A percentile compares a stretch with the other conserved stretches of the same genome.
Conservation (phyloP, 1,140 invertebrate genomes). For the Dendrolimus kikuchii region DNA sequence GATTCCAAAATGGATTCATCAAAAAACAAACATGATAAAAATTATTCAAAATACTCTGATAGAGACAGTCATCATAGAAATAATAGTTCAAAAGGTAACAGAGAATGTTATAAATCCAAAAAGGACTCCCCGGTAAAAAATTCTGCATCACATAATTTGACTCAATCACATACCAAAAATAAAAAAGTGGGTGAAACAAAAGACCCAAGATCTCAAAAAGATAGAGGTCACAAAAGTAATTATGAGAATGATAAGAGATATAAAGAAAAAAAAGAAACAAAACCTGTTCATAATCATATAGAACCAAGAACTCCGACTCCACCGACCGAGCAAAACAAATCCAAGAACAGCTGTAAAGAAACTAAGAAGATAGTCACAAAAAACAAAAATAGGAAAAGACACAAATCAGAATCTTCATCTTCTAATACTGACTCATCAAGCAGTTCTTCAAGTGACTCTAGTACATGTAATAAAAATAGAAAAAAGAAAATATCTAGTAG, state of each 20-base stretch:
- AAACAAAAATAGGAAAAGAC: constrained; percentile 29
- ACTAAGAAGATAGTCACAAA: constrained; percentile 13
- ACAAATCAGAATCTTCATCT: constrained; percentile 45
- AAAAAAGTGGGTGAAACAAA: neutral
- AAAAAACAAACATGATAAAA: constrained; percentile 9
- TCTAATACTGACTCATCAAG: constrained; percentile 43
- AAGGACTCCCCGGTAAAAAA: too few species aligned
- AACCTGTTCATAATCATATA: constrained; percentile 1
- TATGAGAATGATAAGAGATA: constrained; percentile 11
- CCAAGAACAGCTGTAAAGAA: constrained; percentile 16
- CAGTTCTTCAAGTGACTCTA: constrained; percentile 46
- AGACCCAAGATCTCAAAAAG: neutral
- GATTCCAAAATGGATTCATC: too few species aligned
- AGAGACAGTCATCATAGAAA: constrained; percentile 2
- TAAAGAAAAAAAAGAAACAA: constrained; percentile 9
- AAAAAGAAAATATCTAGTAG: constrained; percentile 37
- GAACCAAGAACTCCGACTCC: constrained; percentile 20
- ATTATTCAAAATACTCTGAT: constrained; percentile 4
- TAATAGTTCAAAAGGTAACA: constrained; percentile 3
- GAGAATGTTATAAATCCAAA: constrained; percentile 6
- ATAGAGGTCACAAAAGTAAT: constrained; percentile 5
- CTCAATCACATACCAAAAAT: too few species aligned
- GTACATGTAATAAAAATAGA: constrained; percentile 40
- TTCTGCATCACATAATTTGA: too few species aligned
- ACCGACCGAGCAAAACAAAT: constrained; percentile 18